These are phyloP conservation scores for Pomacea maculata DNA, from an alignment of 1,140 invertebrate species.

Conservation along the genomic window DNA sequence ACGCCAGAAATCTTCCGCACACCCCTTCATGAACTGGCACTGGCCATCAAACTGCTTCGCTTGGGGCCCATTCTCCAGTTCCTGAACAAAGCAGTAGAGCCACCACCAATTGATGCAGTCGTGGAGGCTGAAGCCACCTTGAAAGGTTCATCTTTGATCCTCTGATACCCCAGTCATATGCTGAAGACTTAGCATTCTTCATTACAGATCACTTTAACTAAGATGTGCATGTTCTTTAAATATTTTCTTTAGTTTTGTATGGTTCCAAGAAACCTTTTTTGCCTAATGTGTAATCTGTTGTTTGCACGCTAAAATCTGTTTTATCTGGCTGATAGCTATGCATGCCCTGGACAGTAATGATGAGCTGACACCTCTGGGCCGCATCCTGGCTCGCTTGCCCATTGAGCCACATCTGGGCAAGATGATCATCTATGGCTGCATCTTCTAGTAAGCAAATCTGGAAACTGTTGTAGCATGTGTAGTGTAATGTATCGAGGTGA, in stretches of 20 bases:
- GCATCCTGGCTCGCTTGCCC: slow-evolving; percentile 66
- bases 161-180: too few relatives aligned
- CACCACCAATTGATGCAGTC: slow-evolving; percentile 68
- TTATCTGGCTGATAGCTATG: slow-evolving; percentile 63
- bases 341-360: slow-evolving; percentile 66
- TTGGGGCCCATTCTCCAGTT: slow-evolving; percentile 66
- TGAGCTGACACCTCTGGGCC: slow-evolving; percentile 68
- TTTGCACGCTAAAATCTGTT: not conserved
- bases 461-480: not conserved
- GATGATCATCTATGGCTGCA: slow-evolving; percentile 67
- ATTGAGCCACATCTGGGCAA: slow-evolving; percentile 69
- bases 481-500: not conserved
- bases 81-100: slow-evolving; percentile 68
- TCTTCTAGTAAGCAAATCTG: slow-evolving; percentile 60
- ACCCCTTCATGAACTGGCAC: slow-evolving; percentile 82
- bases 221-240: not conserved
- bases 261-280: too few relatives aligned
- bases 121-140: slow-evolving; percentile 68
- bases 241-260: not conserved
- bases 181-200: too few relatives aligned
- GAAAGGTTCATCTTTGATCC: slow-evolving; percentile 48
- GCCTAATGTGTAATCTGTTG: not conserved
- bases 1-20: slow-evolving; percentile 97
- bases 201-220: not conserved
- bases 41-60: slow-evolving; percentile 68